Percentiles rank a stretch among this genome's conserved stretches.
phyloP scores from a whole-genome alignment of 2,888 invertebrate species.

The Acanthosepion pharaonis region DNA sequence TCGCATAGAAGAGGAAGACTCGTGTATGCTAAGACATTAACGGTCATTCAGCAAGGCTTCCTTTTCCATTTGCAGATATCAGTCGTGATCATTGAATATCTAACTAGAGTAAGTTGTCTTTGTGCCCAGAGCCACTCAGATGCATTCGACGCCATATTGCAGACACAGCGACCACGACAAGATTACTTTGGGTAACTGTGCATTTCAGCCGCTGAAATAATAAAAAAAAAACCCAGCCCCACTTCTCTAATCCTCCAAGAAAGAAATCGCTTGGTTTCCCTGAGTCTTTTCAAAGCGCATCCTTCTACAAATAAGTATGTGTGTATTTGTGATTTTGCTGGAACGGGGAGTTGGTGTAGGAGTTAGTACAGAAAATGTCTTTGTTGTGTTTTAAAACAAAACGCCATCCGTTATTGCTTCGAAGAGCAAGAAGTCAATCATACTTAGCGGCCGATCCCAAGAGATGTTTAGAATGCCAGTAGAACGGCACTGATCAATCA shows the following conservation, averaged over 20 bases:
- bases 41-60: too few species aligned
- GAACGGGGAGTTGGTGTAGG: neutral
- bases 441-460: neutral
- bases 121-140: neutral
- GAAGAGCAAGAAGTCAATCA: constrained; percentile 6
- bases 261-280: neutral
- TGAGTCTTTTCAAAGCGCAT: neutral
- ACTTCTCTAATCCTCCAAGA: neutral
- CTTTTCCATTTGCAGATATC: too few species aligned
- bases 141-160: neutral
- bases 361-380: neutral
- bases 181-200: neutral
- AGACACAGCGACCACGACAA: too few species aligned
- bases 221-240: neutral
- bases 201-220: neutral
- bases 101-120: neutral
- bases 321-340: neutral
- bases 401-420: neutral
- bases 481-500: neutral
- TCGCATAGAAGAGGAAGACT: too few species aligned
- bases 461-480: neutral
- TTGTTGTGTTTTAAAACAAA: neutral
- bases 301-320: neutral
- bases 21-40: too few species aligned
- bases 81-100: too few species aligned